phyloP scores from a whole-genome alignment of 2,113 vertebrate genomes.

The Brienomyrus brachyistius region DNA sequence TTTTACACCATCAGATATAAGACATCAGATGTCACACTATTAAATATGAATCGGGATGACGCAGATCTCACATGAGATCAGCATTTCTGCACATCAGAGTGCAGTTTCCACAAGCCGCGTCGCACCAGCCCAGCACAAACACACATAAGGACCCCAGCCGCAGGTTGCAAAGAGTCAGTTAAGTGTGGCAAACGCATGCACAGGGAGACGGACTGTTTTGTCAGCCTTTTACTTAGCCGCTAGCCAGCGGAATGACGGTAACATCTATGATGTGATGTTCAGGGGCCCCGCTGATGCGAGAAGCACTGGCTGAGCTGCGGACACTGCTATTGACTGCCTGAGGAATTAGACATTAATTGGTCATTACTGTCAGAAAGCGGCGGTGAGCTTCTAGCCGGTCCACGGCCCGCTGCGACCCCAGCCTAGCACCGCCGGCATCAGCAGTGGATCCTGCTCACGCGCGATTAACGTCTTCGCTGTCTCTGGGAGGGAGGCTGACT shows the following conservation, averaged over 20 bases:
- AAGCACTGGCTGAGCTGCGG: not conserved
- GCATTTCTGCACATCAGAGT: not conserved
- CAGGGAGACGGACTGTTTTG: not conserved
- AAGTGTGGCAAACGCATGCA: not conserved
- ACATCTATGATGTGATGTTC: not conserved
- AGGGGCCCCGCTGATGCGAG: not conserved
- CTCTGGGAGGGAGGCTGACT: not conserved
- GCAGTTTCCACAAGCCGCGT: not conserved
- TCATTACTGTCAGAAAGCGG: not conserved
- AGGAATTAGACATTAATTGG: conserved; percentile 11
- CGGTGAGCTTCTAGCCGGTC: not conserved
- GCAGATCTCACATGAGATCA: not conserved
- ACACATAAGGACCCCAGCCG: not conserved
- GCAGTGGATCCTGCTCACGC: not conserved
- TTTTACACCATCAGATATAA: not conserved
- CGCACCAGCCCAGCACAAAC: not conserved
- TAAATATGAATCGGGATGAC: not conserved
- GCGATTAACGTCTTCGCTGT: not conserved
- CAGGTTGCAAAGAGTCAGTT: not conserved
- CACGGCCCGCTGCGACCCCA: not conserved
- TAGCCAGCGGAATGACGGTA: not conserved
- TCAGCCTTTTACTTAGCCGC: not conserved
- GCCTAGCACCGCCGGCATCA: not conserved
- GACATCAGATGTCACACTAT: not conserved
- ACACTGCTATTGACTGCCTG: not conserved